These are phyloP conservation scores for Chloromyia formosa DNA, from an alignment of 2,888 invertebrate species.

Conservation along the genomic window DNA sequence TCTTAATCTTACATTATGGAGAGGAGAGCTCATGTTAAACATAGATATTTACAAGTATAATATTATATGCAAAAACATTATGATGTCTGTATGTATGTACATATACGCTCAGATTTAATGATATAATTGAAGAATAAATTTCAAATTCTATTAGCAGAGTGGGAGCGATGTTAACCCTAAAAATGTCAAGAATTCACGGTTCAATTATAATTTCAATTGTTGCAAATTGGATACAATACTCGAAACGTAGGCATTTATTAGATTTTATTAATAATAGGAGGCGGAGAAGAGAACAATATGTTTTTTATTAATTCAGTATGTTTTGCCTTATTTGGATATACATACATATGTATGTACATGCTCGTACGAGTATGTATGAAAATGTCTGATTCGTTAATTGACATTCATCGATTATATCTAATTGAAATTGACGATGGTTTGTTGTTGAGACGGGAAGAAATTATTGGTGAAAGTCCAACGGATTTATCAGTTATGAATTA, in stretches of 20 bases:
- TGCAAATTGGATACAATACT: not conserved
- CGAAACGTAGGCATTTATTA: not conserved
- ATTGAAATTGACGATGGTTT: not conserved
- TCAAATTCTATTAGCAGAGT: not conserved
- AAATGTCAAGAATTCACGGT: not conserved
- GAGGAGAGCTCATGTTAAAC: too few relatives aligned
- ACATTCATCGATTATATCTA: not conserved
- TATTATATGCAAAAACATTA: not conserved
- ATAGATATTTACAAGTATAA: too few relatives aligned
- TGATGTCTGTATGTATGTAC: too few relatives aligned
- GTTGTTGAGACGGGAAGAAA: not conserved
- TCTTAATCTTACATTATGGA: not conserved
- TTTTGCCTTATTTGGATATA: not conserved
- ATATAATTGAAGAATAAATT: slow-evolving; percentile 1
- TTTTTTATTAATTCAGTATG: not conserved
- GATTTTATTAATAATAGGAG: not conserved
- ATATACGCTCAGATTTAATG: not conserved
- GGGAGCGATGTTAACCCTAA: not conserved
- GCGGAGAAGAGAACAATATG: not conserved
- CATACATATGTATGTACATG: too few relatives aligned
- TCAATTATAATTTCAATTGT: not conserved
- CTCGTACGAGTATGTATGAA: not conserved
- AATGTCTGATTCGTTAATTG: not conserved
- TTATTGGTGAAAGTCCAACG: not conserved
- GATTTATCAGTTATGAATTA: too few relatives aligned